Conservation (phyloP, 2,113 vertebrate species). For the Seriola aureovittata region DNA sequence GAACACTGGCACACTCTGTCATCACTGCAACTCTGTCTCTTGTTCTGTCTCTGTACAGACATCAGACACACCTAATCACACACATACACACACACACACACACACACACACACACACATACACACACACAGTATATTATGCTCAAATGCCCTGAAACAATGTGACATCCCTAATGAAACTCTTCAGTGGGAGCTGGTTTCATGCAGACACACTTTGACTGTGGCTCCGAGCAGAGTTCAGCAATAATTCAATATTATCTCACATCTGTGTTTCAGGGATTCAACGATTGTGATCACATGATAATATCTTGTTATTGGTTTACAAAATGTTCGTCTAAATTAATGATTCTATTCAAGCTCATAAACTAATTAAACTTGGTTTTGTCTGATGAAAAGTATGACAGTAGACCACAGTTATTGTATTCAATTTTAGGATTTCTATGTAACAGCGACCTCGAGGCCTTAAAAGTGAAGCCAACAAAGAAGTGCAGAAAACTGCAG, state of each 20-base stretch:
- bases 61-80: background rate
- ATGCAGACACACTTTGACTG: conserved; percentile 1
- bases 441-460: too few relatives aligned
- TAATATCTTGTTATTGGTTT: background rate
- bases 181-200: conserved; percentile 12
- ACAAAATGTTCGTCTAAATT: background rate
- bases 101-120: conserved; percentile 8
- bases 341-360: background rate
- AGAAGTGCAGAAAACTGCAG: too few relatives aligned
- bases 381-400: too few relatives aligned
- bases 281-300: background rate
- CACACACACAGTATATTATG: conserved; percentile 6
- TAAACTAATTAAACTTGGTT: too few relatives aligned
- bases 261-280: background rate
- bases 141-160: conserved; percentile 34
- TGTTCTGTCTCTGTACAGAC: conserved; percentile 13
- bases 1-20: conserved; percentile 21
- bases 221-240: background rate
- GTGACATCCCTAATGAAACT: conserved; percentile 33
- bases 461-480: too few relatives aligned
- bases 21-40: conserved; percentile 33
- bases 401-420: too few relatives aligned
- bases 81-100: conserved; percentile 3
- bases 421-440: too few relatives aligned
- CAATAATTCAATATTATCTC: background rate